These are phyloP conservation scores for Dysmachus trigonus DNA, from an alignment of 2,888 invertebrate species.

Conservation along the genomic window DNA sequence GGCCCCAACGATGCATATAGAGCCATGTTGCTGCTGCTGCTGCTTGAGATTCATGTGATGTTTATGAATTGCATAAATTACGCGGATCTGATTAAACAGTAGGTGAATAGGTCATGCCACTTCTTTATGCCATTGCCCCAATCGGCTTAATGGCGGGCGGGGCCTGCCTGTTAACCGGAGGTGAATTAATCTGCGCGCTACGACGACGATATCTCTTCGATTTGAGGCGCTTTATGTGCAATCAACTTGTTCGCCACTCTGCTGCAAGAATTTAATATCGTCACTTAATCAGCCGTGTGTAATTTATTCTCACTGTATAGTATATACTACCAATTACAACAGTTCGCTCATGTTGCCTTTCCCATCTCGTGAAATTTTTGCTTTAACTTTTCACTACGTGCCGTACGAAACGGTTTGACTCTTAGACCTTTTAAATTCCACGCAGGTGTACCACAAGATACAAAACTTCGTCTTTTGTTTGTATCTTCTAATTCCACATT, in stretches of 20 bases:
- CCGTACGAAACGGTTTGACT: neutral
- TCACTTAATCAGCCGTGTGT: neutral
- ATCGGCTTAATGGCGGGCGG: neutral
- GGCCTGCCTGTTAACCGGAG: neutral
- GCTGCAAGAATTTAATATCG: neutral
- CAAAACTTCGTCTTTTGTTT: neutral
- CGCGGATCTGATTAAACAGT: slow-evolving; percentile 17
- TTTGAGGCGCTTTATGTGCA: neutral
- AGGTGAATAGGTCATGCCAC: slow-evolving; percentile 31
- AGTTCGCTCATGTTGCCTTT: neutral
- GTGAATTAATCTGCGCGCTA: neutral
- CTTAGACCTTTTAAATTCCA: neutral
- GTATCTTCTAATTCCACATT: neutral
- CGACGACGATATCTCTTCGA: neutral
- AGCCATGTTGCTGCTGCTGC: neutral
- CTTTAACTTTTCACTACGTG: neutral
- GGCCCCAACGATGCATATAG: neutral
- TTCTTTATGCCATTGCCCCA: neutral
- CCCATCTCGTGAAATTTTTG: neutral
- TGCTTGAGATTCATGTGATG: neutral
- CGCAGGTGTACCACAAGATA: neutral
- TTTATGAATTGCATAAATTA: neutral
- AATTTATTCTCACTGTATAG: neutral
- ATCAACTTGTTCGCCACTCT: neutral
- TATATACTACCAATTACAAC: neutral